Percentiles rank a stretch among this genome's conserved stretches.
These are phyloP conservation scores for Trichopoda pennipes DNA, from an alignment of 2,888 invertebrate species.

Conservation along the genomic window DNA sequence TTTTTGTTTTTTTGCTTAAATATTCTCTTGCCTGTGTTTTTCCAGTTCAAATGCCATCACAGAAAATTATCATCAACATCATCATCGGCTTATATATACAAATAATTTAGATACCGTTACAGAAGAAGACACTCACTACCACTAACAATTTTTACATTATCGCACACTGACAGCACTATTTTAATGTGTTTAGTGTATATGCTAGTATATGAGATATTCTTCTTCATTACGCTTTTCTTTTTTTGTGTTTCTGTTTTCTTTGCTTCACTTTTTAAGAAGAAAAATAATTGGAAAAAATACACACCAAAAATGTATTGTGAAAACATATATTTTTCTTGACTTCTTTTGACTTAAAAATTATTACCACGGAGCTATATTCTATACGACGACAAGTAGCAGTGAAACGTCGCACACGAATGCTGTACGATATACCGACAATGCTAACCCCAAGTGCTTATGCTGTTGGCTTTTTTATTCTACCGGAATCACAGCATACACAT, in stretches of 20 bases:
- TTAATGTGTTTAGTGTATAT: constrained; percentile 19
- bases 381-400: constrained; percentile 71
- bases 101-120: constrained; percentile 11
- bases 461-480: constrained; percentile 60
- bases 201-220: constrained; percentile 30
- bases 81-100: constrained; percentile 30
- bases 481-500: constrained; percentile 64
- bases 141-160: constrained; percentile 46
- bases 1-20: constrained; percentile 19
- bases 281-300: constrained; percentile 35
- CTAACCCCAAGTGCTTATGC: constrained; percentile 63
- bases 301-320: constrained; percentile 31
- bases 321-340: constrained; percentile 62
- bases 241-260: constrained; percentile 46
- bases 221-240: constrained; percentile 39
- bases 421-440: constrained; percentile 67
- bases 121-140: constrained; percentile 46
- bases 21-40: constrained; percentile 55
- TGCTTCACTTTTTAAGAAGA: constrained; percentile 41
- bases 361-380: constrained; percentile 67
- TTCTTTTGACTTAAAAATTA: constrained; percentile 50
- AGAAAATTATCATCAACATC: constrained; percentile 50
- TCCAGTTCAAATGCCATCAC: constrained; percentile 67
- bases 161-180: constrained; percentile 51
- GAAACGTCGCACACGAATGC: constrained; percentile 77